phyloP scores from a whole-genome alignment of 2,797 vertebrate genomes.

The Orientallactaga sibirica region DNA sequence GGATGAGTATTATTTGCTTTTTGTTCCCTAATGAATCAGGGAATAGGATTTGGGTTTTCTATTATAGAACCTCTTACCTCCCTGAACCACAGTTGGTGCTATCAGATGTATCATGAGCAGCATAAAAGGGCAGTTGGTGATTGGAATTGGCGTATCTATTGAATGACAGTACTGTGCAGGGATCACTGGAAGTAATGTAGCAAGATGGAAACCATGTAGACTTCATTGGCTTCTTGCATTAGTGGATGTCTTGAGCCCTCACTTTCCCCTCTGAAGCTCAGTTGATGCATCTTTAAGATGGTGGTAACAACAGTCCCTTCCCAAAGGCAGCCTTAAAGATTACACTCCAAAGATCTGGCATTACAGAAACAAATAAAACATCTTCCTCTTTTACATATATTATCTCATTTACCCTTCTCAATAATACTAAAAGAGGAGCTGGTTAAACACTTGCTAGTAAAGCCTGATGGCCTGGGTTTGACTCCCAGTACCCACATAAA shows the following conservation, averaged over 20 bases:
- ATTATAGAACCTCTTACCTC: neutral
- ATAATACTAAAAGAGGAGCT: neutral
- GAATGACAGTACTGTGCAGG: neutral
- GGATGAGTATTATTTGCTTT: slow-evolving; percentile 25
- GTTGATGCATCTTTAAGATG: neutral
- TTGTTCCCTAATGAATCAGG: slow-evolving; percentile 24
- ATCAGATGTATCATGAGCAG: neutral
- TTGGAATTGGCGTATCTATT: neutral
- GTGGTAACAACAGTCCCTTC: neutral
- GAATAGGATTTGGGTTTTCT: slow-evolving; percentile 32
- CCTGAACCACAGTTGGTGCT: neutral
- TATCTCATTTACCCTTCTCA: slow-evolving; percentile 9
- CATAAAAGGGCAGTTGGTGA: neutral
- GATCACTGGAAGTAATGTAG: neutral
- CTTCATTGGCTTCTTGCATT: neutral
- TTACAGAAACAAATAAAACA: neutral
- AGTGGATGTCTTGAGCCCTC: neutral
- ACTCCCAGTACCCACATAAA: no score
- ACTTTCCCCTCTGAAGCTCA: neutral
- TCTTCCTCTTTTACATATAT: neutral
- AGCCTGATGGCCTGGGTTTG: no score
- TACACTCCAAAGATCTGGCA: neutral
- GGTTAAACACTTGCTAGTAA: no score
- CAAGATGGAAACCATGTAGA: neutral
- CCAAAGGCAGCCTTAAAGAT: slow-evolving; percentile 14